phyloP scores from a whole-genome alignment of 2,797 vertebrate species.

The Bradypus variegatus region DNA sequence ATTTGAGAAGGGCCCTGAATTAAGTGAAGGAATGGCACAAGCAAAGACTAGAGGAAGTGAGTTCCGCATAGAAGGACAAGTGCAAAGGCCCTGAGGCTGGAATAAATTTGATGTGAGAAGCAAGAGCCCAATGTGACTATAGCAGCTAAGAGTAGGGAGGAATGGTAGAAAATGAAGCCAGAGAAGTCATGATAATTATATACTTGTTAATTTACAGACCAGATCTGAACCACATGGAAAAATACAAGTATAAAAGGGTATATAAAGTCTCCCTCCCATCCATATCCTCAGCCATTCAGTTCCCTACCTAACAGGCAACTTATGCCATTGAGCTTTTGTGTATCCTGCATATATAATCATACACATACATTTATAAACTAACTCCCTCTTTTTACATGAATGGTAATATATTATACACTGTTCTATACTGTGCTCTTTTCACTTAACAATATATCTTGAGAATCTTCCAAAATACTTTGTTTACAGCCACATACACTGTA shows the following conservation, averaged over 20 bases:
- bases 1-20: not conserved
- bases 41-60: not conserved
- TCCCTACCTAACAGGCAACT: not conserved
- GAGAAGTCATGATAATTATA: not conserved
- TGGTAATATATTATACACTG: not conserved
- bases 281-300: not conserved
- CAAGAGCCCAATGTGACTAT: not conserved
- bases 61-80: not conserved
- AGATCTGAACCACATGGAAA: not conserved
- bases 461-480: not conserved
- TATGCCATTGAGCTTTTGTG: not conserved
- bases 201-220: not conserved
- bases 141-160: not conserved
- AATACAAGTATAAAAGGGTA: not conserved
- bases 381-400: not conserved
- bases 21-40: not conserved
- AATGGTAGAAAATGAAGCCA: not conserved
- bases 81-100: not conserved
- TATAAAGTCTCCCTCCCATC: not conserved
- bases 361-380: not conserved
- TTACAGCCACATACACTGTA: not conserved
- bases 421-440: not conserved
- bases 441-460: not conserved
- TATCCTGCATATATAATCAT: not conserved
- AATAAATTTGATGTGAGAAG: not conserved